Evolutionary conservation across 2,113 vertebrate species (phyloP), one percentile per base, ranked within the genome.

Genomic region (Plotosus lineatus): DNA sequence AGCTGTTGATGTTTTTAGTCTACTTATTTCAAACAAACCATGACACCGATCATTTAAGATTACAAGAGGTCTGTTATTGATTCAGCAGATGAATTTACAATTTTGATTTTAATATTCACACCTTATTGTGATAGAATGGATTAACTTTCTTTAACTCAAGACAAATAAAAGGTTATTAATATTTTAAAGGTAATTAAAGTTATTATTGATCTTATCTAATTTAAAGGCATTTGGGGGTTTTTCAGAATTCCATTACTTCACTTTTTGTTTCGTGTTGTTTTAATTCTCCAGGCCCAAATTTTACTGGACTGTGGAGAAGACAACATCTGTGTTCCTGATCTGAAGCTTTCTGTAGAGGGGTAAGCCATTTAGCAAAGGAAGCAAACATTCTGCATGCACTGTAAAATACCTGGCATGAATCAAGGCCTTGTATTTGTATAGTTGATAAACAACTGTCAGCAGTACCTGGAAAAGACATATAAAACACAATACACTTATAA

Each of bases 311-410:
- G 96, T 44, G 96, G 96, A 1, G 96, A 97, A 40, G 96, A 97
- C 90, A 97, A 97, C 88, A 94, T 97, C 90, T 97, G 96, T 66
- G 96, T 97, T 56, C 96, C 96, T 58, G 95, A 97, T 85, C 89
- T 97, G 51, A 95, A 96, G 87, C 93, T 97, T 66, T 89, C 92
- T 26, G 95, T 97, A 31, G 89, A 90, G 3, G 94, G 94, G 96
- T 97, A 88, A 93, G 95, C 89, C 31, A 28, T 26, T 66, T 53
- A 74, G 61, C 31, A 17, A 60, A 36, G 42, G 42, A 46, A 73
- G 66, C 78, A 81, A 31, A 63, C 42, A 75, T 36, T 4, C 19
- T 66, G 33, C 21, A 75, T 36, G 69, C n/a, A n/a, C 48, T 33
- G 60, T 11, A 46, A 40, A 66, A n/a, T 56, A 19, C 44, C 40